A percentile compares a stretch with the other conserved stretches of the same genome.
phyloP scores from a whole-genome alignment of 2,888 invertebrate species.

The Diaperis boleti region DNA sequence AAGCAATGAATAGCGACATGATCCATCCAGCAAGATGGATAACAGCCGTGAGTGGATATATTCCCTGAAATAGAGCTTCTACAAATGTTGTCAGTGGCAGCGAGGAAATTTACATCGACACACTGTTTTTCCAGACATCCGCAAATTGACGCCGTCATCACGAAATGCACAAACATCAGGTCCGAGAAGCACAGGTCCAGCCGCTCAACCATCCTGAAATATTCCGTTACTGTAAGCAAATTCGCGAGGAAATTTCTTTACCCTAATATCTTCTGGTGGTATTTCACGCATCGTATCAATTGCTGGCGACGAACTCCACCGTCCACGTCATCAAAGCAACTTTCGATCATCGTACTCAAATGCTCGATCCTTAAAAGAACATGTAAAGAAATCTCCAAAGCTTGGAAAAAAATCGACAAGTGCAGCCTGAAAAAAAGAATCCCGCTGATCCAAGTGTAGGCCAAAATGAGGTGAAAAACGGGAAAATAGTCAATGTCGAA shows the following conservation, averaged over 20 bases:
- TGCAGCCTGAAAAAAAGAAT: neutral
- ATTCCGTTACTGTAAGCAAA: no score
- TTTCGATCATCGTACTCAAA: neutral
- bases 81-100: neutral
- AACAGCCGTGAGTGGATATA: neutral
- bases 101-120: neutral
- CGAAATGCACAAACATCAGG: constrained; percentile 3
- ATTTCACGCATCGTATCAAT: neutral
- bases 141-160: constrained; percentile 4
- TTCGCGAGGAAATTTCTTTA: neutral
- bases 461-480: neutral
- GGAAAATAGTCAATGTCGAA: constrained; percentile 17
- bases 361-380: constrained; percentile 11
- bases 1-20: neutral
- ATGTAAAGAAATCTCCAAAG: constrained; percentile 1
- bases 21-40: constrained; percentile 10
- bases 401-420: constrained; percentile 1
- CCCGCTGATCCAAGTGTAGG: neutral
- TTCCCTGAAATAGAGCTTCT: neutral
- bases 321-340: neutral
- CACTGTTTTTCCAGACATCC: constrained; percentile 11
- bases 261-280: constrained; percentile 3
- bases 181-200: neutral
- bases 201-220: neutral
- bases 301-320: neutral